phyloP scores from a whole-genome alignment of 2,797 vertebrate genomes.

The Oophaga sylvatica region DNA sequence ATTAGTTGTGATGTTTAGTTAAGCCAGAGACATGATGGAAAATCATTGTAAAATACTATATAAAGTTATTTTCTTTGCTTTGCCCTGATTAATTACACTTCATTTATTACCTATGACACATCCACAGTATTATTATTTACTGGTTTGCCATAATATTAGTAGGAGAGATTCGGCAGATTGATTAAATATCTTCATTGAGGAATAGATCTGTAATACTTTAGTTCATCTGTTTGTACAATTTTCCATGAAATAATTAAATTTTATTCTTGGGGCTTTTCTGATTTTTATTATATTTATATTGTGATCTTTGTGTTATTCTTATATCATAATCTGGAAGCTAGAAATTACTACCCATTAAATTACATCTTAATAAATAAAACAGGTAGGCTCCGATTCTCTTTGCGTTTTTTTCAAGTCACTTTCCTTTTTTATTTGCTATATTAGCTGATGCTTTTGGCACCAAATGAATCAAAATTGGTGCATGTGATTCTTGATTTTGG shows the following conservation, averaged over 20 bases:
- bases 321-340: background rate
- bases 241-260: background rate
- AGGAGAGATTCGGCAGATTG: background rate
- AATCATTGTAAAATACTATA: background rate
- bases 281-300: background rate
- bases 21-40: slow-evolving; percentile 17
- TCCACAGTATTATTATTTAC: background rate
- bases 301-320: background rate
- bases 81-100: background rate
- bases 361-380: background rate
- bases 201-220: background rate
- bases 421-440: no score
- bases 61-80: background rate
- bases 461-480: no score
- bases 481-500: no score
- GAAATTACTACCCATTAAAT: background rate
- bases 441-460: no score
- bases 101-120: background rate
- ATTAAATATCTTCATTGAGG: background rate
- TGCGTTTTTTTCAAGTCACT: no score
- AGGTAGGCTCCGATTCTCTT: no score
- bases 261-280: background rate
- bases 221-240: background rate
- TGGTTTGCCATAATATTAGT: background rate
- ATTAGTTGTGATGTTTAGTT: slow-evolving; percentile 22